These are phyloP conservation scores for Anomalospiza imberbis DNA, from an alignment of 2,797 vertebrate genomes.

Conservation along the genomic window DNA sequence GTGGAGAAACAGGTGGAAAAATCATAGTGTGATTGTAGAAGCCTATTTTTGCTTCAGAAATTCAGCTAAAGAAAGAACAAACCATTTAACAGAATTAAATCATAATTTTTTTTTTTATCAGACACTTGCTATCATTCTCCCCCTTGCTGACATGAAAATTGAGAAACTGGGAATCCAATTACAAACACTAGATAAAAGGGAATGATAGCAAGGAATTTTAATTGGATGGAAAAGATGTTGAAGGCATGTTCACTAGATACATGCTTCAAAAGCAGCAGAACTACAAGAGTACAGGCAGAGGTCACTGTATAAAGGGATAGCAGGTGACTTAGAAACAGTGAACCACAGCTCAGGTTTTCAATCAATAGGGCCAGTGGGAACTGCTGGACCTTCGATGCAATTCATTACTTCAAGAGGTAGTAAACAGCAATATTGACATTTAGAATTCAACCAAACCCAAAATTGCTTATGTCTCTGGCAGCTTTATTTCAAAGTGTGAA, in stretches of 20 bases:
- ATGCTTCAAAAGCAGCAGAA: not conserved
- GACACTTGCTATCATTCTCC: conserved; percentile 27
- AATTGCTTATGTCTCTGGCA: not conserved
- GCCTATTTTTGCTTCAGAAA: not conserved
- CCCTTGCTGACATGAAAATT: conserved; percentile 65
- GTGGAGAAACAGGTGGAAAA: not conserved
- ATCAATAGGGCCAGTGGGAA: not conserved
- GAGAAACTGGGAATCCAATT: conserved; percentile 76
- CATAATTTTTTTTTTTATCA: conserved; percentile 5
- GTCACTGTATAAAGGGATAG: conserved; percentile 5
- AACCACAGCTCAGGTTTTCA: not conserved
- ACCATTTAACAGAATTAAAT: conserved; percentile 62
- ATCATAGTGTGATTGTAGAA: not conserved
- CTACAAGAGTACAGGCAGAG: not conserved
- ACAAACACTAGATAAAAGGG: conserved; percentile 73
- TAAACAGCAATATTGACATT: not conserved
- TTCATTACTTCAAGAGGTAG: not conserved
- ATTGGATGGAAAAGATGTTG: conserved; percentile 62
- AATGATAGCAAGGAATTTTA: conserved; percentile 72
- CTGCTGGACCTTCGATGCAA: not conserved
- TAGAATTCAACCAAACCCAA: not conserved
- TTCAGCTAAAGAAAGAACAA: conserved; percentile 22
- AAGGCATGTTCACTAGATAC: not conserved
- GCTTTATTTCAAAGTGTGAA: conserved; percentile 16
- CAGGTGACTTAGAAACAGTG: not conserved